Evolutionary conservation across 2,888 invertebrate species (phyloP).

Genomic region (Amiota communis): DNA sequence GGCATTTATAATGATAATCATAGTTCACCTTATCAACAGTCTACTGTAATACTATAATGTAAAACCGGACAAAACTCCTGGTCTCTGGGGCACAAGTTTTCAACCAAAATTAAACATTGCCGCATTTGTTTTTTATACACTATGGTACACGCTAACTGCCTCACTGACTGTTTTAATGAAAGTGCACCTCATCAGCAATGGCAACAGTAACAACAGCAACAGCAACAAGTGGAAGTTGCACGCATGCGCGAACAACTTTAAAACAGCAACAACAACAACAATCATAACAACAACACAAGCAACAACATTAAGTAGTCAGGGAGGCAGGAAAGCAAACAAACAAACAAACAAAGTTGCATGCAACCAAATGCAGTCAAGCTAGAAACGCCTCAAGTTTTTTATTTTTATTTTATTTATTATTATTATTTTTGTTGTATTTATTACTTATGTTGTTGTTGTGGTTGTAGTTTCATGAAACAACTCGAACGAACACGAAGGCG

Average conservation of each 20-base stretch:
- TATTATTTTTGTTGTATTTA: neutral
- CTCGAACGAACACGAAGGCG: no score
- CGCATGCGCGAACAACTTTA: conserved; percentile 17
- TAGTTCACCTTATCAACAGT: neutral
- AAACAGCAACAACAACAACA: conserved; percentile 18
- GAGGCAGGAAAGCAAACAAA: neutral
- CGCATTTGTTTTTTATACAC: neutral
- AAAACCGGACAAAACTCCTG: neutral
- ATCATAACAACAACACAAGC: neutral
- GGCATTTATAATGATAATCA: neutral
- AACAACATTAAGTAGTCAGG: neutral
- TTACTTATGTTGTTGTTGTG: neutral
- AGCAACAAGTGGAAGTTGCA: conserved; percentile 7
- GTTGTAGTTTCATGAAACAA: no score
- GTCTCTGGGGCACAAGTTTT: conserved; percentile 4
- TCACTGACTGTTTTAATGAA: conserved; percentile 20
- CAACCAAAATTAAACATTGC: neutral
- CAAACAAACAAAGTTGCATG: conserved; percentile 6
- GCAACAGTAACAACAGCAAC: neutral
- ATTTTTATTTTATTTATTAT: neutral
- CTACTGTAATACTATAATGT: neutral
- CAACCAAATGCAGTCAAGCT: conserved; percentile 23
- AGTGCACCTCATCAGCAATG: conserved; percentile 17
- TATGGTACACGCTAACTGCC: no score
- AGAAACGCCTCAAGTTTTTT: neutral